Conservation (phyloP, 2,113 vertebrate genomes). For the Gymnogyps californianus region DNA sequence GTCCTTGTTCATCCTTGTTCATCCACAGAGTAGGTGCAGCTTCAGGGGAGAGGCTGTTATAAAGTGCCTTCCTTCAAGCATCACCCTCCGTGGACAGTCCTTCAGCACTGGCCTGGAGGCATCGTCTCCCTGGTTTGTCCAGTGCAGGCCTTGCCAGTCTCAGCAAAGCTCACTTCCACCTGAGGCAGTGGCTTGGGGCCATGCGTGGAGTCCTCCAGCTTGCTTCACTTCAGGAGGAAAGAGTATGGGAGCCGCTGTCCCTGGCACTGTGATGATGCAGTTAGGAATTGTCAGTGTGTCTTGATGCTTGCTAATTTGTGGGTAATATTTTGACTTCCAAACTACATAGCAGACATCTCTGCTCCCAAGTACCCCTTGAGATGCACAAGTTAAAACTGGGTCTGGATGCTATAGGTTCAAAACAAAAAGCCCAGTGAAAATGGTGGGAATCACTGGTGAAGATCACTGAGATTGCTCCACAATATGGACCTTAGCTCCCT, state of each 20-base stretch:
- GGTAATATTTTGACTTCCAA: not conserved
- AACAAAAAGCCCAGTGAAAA: not conserved
- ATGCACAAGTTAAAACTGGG: not conserved
- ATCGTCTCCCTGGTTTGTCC: not conserved
- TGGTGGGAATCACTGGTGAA: not conserved
- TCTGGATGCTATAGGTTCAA: not conserved
- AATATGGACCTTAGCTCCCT: fast-evolving
- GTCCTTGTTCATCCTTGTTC: not conserved
- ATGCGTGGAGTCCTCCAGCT: not conserved
- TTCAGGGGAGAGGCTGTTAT: not conserved
- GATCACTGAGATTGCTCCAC: not conserved
- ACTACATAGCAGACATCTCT: not conserved
- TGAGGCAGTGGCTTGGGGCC: not conserved
- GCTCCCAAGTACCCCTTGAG: not conserved
- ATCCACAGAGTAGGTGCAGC: not conserved
- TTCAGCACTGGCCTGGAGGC: not conserved
- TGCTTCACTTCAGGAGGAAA: not conserved
- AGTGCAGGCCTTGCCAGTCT: not conserved
- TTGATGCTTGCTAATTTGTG: not conserved
- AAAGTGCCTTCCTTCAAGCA: not conserved
- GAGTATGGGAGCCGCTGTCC: not conserved
- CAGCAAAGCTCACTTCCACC: not conserved
- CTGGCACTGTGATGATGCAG: not conserved
- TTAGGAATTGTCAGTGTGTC: not conserved
- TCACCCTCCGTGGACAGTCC: not conserved